A percentile compares a stretch with the other conserved stretches of the same genome.
phyloP scores from a whole-genome alignment of 2,113 vertebrate genomes.

The Acanthochromis polyacanthus region DNA sequence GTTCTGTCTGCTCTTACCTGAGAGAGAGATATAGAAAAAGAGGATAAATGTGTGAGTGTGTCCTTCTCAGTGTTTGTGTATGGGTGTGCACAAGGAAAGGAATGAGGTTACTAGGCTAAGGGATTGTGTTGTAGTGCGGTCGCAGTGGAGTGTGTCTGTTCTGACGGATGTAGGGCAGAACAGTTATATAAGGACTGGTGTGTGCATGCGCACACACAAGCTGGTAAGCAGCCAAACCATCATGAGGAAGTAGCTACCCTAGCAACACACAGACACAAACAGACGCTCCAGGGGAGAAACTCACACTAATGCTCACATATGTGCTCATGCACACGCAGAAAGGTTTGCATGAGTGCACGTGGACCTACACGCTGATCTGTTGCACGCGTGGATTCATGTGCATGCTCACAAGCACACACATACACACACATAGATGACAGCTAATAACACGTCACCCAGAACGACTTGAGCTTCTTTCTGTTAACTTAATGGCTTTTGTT shows the following conservation, averaged over 20 bases:
- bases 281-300: background rate
- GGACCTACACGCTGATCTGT: background rate
- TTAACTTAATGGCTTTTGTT: background rate
- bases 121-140: slow-evolving; percentile 48
- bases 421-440: background rate
- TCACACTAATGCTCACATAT: background rate
- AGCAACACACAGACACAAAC: background rate
- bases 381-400: background rate
- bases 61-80: background rate
- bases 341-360: background rate
- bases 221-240: background rate
- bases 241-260: slow-evolving; percentile 1
- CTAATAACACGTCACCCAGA: background rate
- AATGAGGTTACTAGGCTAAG: slow-evolving; percentile 79
- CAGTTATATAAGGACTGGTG: slow-evolving; percentile 74
- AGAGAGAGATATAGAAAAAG: too few species aligned
- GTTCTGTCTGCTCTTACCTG: too few species aligned
- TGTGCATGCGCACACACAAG: background rate
- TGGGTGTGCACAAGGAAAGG: slow-evolving; percentile 4
- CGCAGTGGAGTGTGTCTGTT: slow-evolving; percentile 15
- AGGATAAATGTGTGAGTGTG: background rate
- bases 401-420: background rate
- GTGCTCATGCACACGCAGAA: background rate
- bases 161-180: slow-evolving; percentile 74
- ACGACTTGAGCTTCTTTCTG: background rate